Evolutionary conservation across 1,140 invertebrate genomes (phyloP), one percentile per base, ranked within the genome.

Genomic region (Anthonomus grandis): DNA sequence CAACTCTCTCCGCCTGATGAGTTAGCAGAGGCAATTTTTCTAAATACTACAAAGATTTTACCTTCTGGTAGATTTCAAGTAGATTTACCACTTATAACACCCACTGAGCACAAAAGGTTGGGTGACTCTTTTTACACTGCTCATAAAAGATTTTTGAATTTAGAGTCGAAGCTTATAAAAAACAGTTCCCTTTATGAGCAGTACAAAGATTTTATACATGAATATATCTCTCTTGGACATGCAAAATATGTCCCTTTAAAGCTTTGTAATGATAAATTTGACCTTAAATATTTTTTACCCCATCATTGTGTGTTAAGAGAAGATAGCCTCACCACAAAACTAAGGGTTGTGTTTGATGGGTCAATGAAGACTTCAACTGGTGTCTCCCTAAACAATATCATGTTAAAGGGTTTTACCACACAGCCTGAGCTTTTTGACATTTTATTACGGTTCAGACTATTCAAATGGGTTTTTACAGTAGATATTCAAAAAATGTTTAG

Each of bases 401-500:
- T 45, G 10, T 18, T 45, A 18, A 21, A 45, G 22, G 42, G 5
- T 45, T 18, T n/a, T 12, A 38, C 36, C n/a, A 17, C 17, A 5
- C 19, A 45, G 17, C 23, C 18, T 19, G 23, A 45, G 9, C 42
- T 21, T 4, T 45, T 45, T 18, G 23, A 45, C 17, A 45, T 45
- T 3, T 45, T 45, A 10, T 45, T 12, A 5, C 36, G 36, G 17
- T 38, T 38, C 17, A 6, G 36, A 38, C 4, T 73, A 69, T 39
- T 56, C 74, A 21, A 42, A 27, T 17, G 10, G n/a, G 68, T 65
- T 0, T 47, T 74, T 3, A 58, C 56, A 5, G 59, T 60, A 0
- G 75, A 76, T 54, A 70, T 74, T 17, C 51, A 59, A 45, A 72
- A 74, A 63, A 75, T 75, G 71, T 76, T 67, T 57, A 55, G 73